Percentiles rank a stretch among this genome's conserved stretches.
Evolutionary conservation across 1,140 invertebrate genomes (phyloP).

Genomic region (Aporrectodea caliginosa): DNA sequence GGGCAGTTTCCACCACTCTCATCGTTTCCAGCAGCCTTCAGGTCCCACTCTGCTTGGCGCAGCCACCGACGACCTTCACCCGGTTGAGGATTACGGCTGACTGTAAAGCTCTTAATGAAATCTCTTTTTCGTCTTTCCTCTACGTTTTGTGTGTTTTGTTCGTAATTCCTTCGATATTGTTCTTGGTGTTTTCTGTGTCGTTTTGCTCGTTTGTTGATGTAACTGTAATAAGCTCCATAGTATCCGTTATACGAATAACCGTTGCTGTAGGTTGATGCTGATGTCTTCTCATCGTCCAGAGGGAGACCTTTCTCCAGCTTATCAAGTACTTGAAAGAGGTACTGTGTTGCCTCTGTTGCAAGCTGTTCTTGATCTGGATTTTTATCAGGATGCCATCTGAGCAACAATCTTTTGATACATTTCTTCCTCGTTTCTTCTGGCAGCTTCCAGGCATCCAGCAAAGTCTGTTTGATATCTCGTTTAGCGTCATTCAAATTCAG

Average conservation of each 20-base stretch:
- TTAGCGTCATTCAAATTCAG: not conserved
- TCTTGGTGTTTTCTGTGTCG: not conserved
- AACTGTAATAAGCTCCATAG: not conserved
- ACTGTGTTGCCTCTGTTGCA: constrained; percentile 40
- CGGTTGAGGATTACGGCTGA: not conserved
- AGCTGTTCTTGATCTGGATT: constrained; percentile 37
- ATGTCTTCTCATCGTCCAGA: not conserved
- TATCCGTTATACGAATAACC: not conserved
- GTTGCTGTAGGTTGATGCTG: not conserved
- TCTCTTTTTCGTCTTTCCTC: not conserved
- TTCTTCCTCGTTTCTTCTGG: constrained; percentile 30
- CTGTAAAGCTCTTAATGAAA: not conserved
- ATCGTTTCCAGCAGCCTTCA: constrained; percentile 6
- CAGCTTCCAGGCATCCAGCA: constrained; percentile 36
- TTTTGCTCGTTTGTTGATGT: constrained; percentile 11
- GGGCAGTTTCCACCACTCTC: not conserved
- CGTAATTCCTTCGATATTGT: not conserved
- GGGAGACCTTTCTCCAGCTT: constrained; percentile 18
- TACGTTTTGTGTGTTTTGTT: not conserved
- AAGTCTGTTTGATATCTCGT: constrained; percentile 34
- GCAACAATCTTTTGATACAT: constrained; percentile 27
- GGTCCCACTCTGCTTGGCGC: constrained; percentile 6
- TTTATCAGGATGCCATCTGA: constrained; percentile 37
- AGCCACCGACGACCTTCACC: constrained; percentile 10
- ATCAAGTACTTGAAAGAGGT: constrained; percentile 33